Conservation (phyloP, 2,888 invertebrate species). For the Seira musarum region DNA sequence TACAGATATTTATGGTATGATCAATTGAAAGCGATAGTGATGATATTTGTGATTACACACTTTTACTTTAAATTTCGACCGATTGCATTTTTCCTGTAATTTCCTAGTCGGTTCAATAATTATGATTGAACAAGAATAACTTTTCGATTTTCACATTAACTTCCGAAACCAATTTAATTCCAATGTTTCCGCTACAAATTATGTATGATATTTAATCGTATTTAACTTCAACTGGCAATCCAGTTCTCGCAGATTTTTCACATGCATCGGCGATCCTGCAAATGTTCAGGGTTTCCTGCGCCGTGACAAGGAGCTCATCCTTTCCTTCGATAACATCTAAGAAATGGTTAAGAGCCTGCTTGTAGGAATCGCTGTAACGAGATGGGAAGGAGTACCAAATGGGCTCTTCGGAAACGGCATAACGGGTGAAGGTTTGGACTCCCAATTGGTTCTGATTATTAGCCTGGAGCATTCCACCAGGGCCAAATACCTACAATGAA, state of each 20-base stretch:
- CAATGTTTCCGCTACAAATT: too few relatives aligned
- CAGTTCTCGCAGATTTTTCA: slow-evolving; percentile 24
- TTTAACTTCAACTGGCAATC: slow-evolving; percentile 17
- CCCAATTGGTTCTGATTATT: slow-evolving; percentile 8
- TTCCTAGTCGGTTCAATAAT: too few relatives aligned
- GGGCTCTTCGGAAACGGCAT: slow-evolving; percentile 5
- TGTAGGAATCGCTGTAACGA: slow-evolving; percentile 23
- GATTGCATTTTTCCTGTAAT: too few relatives aligned
- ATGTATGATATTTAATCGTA: slow-evolving; percentile 6
- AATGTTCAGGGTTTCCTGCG: slow-evolving; percentile 13
- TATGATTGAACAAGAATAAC: too few relatives aligned
- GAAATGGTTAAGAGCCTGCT: slow-evolving; percentile 22
- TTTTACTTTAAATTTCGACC: too few relatives aligned
- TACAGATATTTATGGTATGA: too few relatives aligned
- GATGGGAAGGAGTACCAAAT: slow-evolving; percentile 27
- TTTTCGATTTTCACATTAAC: too few relatives aligned
- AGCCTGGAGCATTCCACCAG: too few relatives aligned
- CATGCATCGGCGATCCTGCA: slow-evolving; percentile 18
- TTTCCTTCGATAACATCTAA: slow-evolving; percentile 25
- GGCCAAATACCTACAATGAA: too few relatives aligned
- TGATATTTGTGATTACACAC: too few relatives aligned
- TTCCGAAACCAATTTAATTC: too few relatives aligned
- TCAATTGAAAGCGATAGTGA: too few relatives aligned
- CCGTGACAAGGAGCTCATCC: slow-evolving; percentile 3
- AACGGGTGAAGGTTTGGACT: neutral